Evolutionary conservation across 2,888 invertebrate genomes (phyloP), one percentile per base, ranked within the genome.

Genomic region (Anoplius nigerrimus): DNA sequence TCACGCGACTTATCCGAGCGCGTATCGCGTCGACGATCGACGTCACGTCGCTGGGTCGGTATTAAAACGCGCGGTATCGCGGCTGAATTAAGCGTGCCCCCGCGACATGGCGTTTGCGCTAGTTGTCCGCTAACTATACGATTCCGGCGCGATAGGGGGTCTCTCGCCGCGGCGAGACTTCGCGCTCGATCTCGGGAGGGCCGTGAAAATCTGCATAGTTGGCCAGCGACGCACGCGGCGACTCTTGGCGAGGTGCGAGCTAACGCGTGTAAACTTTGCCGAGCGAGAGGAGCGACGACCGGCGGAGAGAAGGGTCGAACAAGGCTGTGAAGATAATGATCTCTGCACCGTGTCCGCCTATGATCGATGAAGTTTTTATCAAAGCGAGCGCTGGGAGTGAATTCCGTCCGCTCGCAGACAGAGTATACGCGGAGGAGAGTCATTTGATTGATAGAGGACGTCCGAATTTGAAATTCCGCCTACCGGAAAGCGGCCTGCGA

Each of bases 351-450:
- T 22, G 59, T 15, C 52, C 52, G 58, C 11, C 11, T 21, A 66
- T 78, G 78, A 78, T 78, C 64, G 75, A 78, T 78, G 75, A 74
- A 75, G 62, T 69, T 78, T 74, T 72, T 65, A 66, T 69, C 67
- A 69, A 61, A 76, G 68, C 57, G 42, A 16, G n/a, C 69, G 54
- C 52, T 24, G 56, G 27, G 24, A 43, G 66, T 46, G 65, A 45
- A 45, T 8, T 42, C 13, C 42, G 42, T 42, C 42, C 42, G 42
- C 13, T 42, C 42, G 42, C 18, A 13, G 45, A 55, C 16, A 21
- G 43, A 43, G 65, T 55, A 45, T 52, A n/a, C n/a, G n/a, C n/a
- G n/a, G n/a, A n/a, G 51, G 51, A 27, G 54, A 18, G 53, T 59
- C 56, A 69, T 61, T 74, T 78, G 79, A 78, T 78, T 72, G 78